Evolutionary conservation across 2,888 invertebrate genomes (phyloP), one percentile per base, ranked within the genome.

Genomic region (Ophion ventricosus): DNA sequence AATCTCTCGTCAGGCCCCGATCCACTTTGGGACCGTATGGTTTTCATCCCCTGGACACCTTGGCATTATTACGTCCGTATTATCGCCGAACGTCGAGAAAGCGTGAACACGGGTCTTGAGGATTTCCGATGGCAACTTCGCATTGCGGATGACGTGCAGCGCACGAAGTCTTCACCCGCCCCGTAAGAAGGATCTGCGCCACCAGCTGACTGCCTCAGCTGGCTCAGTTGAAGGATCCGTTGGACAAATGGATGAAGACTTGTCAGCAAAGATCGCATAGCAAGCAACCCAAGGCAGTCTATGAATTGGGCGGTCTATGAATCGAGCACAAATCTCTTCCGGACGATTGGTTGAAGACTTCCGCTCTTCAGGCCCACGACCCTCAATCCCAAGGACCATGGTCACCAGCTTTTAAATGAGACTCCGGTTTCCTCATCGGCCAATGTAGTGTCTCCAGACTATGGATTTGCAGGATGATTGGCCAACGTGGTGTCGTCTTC

Each of bases 1-100:
- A 14, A 63, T 63, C 63, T 63, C 29, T 26, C 26, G 63, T 26
- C 49, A 11, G 49, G 17, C 49, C 49, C 49, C 49, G 49, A 49
- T 49, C 17, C 14, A 49, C 63, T 25, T 26, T 26, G 23, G 25
- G 10, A 61, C 5, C 25, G 25, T 26, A 14, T 11, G 17, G 14
- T 49, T 49, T 49, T 49, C 17, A 1, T 49, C 17, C 17, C 49
- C 14, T 11, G 83, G 90, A 91, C 91, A 91, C 88, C 91, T 91
- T 89, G 86, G 86, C 90, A 91, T 91, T 91, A 91, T 86, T 87
- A 88, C 88, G 86, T 90, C 90, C 72, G 72, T 66, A 77, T 77
- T 77, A 66, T 82, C 77, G 66, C 72, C 66, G 57, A 57, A 64
- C 70, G 70, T 49, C 57, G 2, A 64, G 35, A 17, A 49, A 82